phyloP scores from a whole-genome alignment of 1,140 invertebrate species.

The Drosophila sturtevanti region DNA sequence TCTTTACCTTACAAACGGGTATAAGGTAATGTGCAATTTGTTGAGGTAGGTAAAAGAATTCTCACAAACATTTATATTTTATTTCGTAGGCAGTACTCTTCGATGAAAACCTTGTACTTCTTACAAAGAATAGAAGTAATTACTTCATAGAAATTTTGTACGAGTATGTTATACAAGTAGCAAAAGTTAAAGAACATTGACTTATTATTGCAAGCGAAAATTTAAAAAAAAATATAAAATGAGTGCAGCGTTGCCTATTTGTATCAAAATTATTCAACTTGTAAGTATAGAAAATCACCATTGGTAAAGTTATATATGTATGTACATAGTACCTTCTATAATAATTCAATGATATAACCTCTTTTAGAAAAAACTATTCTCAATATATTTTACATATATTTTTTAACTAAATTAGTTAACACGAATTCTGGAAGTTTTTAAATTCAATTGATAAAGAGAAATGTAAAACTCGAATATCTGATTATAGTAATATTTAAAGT shows the following conservation, averaged over 20 bases:
- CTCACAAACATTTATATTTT: conserved; percentile 31
- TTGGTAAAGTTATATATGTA: no score
- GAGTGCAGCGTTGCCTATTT: conserved; percentile 49
- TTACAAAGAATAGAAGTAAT: neutral
- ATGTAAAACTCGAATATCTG: no score
- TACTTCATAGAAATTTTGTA: neutral
- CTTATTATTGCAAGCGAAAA: conserved; percentile 5
- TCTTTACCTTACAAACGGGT: neutral
- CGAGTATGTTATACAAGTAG: neutral
- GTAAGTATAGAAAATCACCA: conserved; percentile 34
- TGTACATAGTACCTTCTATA: no score
- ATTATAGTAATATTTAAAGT: no score
- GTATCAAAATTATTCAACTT: conserved; percentile 53
- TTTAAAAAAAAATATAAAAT: conserved; percentile 40
- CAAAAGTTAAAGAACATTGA: neutral
- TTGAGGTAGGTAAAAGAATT: neutral
- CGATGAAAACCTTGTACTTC: neutral
- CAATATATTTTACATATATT: no score
- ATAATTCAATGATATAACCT: no score
- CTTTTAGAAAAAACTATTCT: no score
- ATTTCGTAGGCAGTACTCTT: neutral
- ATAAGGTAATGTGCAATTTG: neutral
- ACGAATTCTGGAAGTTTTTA: no score
- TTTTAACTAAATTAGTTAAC: no score
- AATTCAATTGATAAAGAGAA: no score